Evolutionary conservation across 2,888 invertebrate species (phyloP).

Genomic region (Amblyteles armatorius): DNA sequence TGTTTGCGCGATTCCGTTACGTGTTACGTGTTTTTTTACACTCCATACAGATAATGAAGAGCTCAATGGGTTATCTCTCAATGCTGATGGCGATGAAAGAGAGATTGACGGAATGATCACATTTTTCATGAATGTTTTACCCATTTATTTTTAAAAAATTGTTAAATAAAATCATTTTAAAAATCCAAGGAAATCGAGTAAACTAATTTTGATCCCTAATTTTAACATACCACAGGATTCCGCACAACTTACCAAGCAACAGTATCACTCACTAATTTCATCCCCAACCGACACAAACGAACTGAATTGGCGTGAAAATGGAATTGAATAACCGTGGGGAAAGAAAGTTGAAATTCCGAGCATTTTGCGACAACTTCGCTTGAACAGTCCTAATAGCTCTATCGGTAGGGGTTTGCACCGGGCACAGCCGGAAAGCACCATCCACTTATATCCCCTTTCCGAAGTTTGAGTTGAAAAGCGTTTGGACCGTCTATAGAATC

Average conservation of each 20-base stretch:
- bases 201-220: no score
- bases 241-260: no score
- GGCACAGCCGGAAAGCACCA: not conserved
- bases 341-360: not conserved
- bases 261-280: no score
- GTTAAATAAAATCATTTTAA: no score
- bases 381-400: not conserved
- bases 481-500: not conserved
- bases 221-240: no score
- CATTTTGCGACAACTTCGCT: not conserved
- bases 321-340: not conserved
- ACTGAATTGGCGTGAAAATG: not conserved
- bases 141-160: not conserved
- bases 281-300: no score
- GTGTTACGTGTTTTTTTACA: not conserved
- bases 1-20: not conserved
- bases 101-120: slow-evolving; percentile 11
- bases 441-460: not conserved
- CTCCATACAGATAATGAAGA: slow-evolving; percentile 45
- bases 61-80: slow-evolving; percentile 61
- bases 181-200: no score
- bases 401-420: not conserved
- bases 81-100: slow-evolving; percentile 53
- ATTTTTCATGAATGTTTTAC: not conserved
- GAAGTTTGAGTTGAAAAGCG: slow-evolving; percentile 5